Evolutionary conservation across 1,140 invertebrate species (phyloP), one percentile per base, ranked within the genome.

Genomic region (Drusus annulatus): DNA sequence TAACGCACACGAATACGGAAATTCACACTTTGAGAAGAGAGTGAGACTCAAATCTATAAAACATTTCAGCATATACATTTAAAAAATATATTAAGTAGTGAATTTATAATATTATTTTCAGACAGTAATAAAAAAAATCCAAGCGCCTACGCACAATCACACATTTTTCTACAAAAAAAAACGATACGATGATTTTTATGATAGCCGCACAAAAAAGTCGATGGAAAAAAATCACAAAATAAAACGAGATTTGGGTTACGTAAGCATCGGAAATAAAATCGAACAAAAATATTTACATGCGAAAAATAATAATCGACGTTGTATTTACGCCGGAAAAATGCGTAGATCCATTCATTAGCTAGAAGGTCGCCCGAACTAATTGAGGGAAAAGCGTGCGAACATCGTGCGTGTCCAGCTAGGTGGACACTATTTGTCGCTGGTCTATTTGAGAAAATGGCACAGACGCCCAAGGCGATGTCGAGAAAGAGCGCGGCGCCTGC

Each of bases 401-500:
- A 13, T 21, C 23, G 3, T 45, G 50, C 23, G 54, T 71, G 17
- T 71, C 36, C 65, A 1, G n/a, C n/a, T 63, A 63, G 19, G 28
- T 17, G 36, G 65, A 50, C 19, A 45, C 6, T 23, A 54, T 51
- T 51, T n/a, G n/a, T n/a, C 36, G 45, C 51, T 50, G 68, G 51
- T 71, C 68, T 71, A 71, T 71, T 71, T 71, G 28, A 71, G 62
- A 71, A 71, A 71, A 71, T 71, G 68, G 68, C 68, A 71, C 68
- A 51, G 19, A 45, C 68, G 68, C 45, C 62, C 62, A 65, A 65
- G 62, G 13, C 62, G 17, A 65, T 36, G 62, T n/a, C 45, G 68
- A 45, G 65, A 69, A 50, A 51, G 19, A 3, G 45, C 68, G 68
- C 45, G 68, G 45, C 68, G 68, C 68, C 45, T 15, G 19, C 16